Conservation (phyloP, 2,888 invertebrate genomes). For the Gasteruption jaculator region DNA sequence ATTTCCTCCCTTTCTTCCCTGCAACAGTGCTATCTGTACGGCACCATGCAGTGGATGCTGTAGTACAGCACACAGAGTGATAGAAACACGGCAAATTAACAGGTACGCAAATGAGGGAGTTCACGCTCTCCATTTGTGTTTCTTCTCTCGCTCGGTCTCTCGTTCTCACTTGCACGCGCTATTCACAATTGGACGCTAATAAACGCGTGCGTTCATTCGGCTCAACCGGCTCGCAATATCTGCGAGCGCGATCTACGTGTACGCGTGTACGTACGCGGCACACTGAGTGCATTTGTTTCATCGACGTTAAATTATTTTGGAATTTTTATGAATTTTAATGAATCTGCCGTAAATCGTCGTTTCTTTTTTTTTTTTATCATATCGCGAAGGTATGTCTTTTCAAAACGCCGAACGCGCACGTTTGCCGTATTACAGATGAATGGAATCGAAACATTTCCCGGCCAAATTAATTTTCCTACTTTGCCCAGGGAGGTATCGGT, state of each 20-base stretch:
- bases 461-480: too few species aligned
- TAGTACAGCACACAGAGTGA: slow-evolving; percentile 21
- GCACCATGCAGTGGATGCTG: slow-evolving; percentile 22
- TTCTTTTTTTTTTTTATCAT: too few species aligned
- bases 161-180: slow-evolving; percentile 30
- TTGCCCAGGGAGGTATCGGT: too few species aligned
- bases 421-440: too few species aligned
- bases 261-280: slow-evolving; percentile 22
- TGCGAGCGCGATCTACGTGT: slow-evolving; percentile 27
- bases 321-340: too few species aligned
- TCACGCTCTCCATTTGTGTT: too few species aligned
- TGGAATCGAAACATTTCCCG: too few species aligned
- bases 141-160: slow-evolving; percentile 39
- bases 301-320: too few species aligned
- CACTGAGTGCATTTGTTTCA: too few species aligned
- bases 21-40: slow-evolving; percentile 19
- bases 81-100: slow-evolving; percentile 46
- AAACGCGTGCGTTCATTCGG: slow-evolving; percentile 39
- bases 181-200: slow-evolving; percentile 48
- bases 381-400: too few species aligned
- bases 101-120: slow-evolving; percentile 49
- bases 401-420: too few species aligned
- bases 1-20: slow-evolving; percentile 37
- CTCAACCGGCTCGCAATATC: slow-evolving; percentile 31
- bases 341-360: too few species aligned